These are phyloP conservation scores for Ormia ochracea DNA, from an alignment of 2,888 invertebrate species.

Conservation along the genomic window DNA sequence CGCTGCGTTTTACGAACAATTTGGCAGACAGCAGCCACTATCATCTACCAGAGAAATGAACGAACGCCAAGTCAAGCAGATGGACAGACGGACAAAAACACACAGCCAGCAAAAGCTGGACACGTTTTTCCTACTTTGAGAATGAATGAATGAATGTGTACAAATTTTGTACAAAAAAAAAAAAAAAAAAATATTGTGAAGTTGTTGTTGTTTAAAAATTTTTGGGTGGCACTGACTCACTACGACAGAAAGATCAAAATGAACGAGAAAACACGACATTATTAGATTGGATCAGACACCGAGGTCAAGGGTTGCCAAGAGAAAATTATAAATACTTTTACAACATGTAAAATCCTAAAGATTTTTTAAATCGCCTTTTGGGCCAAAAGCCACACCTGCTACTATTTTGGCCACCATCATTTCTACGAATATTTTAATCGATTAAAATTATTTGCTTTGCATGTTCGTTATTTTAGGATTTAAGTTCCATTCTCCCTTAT, in stretches of 20 bases:
- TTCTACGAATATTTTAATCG: no score
- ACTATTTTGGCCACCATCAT: no score
- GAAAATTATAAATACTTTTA: no score
- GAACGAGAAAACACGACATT: background rate
- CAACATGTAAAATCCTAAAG: no score
- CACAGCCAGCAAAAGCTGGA: background rate
- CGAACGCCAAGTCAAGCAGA: background rate
- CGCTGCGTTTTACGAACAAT: constrained; percentile 36
- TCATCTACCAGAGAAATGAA: background rate
- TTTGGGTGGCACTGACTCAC: constrained; percentile 48
- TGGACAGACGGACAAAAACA: background rate
- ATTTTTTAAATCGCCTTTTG: no score
- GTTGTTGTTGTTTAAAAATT: background rate
- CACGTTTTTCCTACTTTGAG: background rate
- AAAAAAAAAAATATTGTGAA: background rate
- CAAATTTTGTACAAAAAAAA: constrained; percentile 12
- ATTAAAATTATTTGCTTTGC: no score
- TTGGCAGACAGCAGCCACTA: constrained; percentile 10
- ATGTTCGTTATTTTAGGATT: no score
- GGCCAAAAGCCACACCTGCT: no score
- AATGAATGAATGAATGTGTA: constrained; percentile 20
- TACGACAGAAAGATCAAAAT: constrained; percentile 12
- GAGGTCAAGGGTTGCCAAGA: background rate
- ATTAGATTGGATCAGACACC: background rate
- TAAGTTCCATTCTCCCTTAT: no score